Evolutionary conservation across 2,888 invertebrate species (phyloP), one percentile per base, ranked within the genome.

Genomic region (Dinocampus coccinellae): DNA sequence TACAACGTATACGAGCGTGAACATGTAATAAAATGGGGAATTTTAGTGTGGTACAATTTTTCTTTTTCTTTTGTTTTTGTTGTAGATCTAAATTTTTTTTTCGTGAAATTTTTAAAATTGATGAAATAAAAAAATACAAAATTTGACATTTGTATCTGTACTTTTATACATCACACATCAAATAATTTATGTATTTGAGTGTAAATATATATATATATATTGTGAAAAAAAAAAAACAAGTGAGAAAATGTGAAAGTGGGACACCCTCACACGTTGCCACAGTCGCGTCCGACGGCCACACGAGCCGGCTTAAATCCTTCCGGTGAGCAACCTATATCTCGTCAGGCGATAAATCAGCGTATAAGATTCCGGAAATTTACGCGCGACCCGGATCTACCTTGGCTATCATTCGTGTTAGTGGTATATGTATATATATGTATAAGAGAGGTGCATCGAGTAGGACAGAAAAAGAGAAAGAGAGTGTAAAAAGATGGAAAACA

Each of bases 351-450:
- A 84, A 84, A 84, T 84, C 84, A 83, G 80, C 73, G 79, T 80
- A n/a, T n/a, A 82, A 81, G 83, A 83, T 81, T 82, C 80, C 78
- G 81, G 82, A 83, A 84, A 84, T 84, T 83, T 83, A 83, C 84
- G 83, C 82, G 82, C 83, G 82, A 83, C 83, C 83, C 80, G 80
- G 78, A 83, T 83, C 78, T 75, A 74, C 73, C 75, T 70, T 62
- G 80, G 76, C 82, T 78, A 83, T 83, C 80, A 79, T 80, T 81
- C 76, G 69, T 71, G 70, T 34, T 39, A 70, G 73, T 52, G 73
- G 16, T 47, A 47, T 47, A 16, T 16, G 16, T 47, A 39, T 39
- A 39, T 39, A 39, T 39, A 20, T 47, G 6, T 47, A 47, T 2
- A 39, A 16, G 11, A 39, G 70, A 16, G 26, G 68, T 39, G 53